phyloP scores from a whole-genome alignment of 2,113 vertebrate genomes.

The Nicator chloris region DNA sequence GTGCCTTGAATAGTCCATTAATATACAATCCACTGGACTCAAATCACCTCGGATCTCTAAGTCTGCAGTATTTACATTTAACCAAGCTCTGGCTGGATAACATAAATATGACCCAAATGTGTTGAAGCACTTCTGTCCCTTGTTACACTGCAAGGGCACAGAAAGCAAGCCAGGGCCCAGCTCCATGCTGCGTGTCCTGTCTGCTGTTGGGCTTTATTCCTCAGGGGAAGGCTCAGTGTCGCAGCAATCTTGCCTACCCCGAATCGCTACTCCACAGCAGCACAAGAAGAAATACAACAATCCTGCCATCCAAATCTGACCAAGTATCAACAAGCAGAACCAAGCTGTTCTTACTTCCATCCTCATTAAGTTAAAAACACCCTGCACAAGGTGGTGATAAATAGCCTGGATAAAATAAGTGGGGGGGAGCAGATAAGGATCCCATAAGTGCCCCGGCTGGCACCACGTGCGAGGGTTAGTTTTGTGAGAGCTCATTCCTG shows the following conservation, averaged over 20 bases:
- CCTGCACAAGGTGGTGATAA: not conserved
- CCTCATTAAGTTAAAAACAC: not conserved
- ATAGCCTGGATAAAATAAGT: not conserved
- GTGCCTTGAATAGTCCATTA: not conserved
- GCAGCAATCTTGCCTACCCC: not conserved
- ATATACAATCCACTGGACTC: not conserved
- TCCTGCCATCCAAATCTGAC: not conserved
- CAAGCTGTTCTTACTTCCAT: not conserved
- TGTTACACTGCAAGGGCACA: not conserved
- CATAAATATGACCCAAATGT: not conserved
- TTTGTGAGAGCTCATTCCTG: slow-evolving; percentile 26
- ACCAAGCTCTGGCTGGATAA: not conserved
- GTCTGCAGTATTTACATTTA: not conserved
- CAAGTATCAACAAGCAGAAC: not conserved
- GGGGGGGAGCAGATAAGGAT: not conserved
- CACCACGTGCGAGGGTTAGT: not conserved
- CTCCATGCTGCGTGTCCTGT: rapidly evolving
- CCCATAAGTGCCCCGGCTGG: rapidly evolving
- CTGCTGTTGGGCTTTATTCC: not conserved
- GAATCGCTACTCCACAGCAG: not conserved
- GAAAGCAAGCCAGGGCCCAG: not conserved
- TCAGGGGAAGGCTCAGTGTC: not conserved
- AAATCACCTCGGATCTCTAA: not conserved
- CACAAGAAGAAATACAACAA: not conserved
- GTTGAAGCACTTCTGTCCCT: not conserved